These are phyloP conservation scores for Archips crataeganus DNA, from an alignment of 2,888 invertebrate genomes.

Conservation along the genomic window DNA sequence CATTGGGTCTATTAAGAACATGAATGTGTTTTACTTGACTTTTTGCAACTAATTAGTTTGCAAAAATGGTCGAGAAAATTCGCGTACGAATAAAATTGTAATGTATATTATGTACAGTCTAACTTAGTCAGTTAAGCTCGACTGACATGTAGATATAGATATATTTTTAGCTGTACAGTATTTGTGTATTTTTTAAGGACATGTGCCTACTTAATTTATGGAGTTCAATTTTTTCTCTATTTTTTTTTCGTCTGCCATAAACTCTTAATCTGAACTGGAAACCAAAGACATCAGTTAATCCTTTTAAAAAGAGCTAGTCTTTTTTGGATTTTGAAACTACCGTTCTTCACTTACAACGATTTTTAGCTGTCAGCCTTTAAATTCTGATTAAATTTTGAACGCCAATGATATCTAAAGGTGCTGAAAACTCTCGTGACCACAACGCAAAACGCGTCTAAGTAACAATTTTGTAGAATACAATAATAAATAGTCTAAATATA, in stretches of 20 bases:
- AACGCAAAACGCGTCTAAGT: neutral
- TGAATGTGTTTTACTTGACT: neutral
- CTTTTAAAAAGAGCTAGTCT: conserved; percentile 52
- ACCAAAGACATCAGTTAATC: conserved; percentile 60
- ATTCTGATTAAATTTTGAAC: neutral
- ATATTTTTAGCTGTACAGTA: conserved; percentile 67
- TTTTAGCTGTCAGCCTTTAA: neutral
- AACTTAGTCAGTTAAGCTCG: conserved; percentile 52
- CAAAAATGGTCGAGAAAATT: neutral
- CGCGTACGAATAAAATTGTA: conserved; percentile 16
- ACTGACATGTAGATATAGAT: conserved; percentile 62
- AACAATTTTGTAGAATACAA: neutral
- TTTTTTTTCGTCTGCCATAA: conserved; percentile 47
- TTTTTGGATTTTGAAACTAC: conserved; percentile 50
- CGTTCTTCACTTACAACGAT: conserved; percentile 38
- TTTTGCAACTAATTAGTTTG: neutral
- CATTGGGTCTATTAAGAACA: neutral
- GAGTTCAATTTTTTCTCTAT: conserved; percentile 42
- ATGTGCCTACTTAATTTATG: conserved; percentile 55
- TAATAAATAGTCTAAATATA: too few species aligned
- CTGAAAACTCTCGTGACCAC: too few species aligned
- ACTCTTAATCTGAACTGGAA: conserved; percentile 53
- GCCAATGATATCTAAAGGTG: neutral
- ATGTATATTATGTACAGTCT: conserved; percentile 62
- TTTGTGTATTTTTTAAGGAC: conserved; percentile 53